Evolutionary conservation across 2,113 vertebrate genomes (phyloP).

Genomic region (Pygathrix nemaeus): DNA sequence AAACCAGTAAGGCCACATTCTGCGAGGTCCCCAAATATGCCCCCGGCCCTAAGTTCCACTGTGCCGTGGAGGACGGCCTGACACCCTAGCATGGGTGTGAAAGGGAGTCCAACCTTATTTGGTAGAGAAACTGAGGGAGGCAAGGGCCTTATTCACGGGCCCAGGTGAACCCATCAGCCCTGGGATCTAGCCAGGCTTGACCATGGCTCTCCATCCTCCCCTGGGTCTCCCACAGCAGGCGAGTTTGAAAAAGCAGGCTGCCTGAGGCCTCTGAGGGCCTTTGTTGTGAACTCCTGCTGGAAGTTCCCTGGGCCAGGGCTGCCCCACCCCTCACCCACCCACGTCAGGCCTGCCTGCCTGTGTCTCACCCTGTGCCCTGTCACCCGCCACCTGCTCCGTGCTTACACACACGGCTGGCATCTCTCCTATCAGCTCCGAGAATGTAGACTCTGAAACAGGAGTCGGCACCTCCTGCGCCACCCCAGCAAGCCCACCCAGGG

Average conservation of each 20-base stretch:
- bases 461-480: background rate
- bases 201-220: background rate
- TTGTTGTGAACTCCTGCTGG: background rate
- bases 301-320: background rate
- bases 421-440: background rate
- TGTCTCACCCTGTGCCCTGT: background rate
- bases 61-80: background rate
- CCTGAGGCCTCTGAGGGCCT: background rate
- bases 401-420: background rate
- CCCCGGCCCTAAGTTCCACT: background rate
- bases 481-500: background rate
- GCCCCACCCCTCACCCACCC: background rate
- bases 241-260: background rate
- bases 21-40: background rate
- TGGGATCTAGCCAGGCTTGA: background rate
- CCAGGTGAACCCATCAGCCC: rapidly evolving
- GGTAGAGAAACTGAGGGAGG: background rate
- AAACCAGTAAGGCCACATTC: background rate
- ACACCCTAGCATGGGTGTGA: background rate
- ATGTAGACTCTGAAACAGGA: background rate
- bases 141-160: background rate
- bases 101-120: background rate
- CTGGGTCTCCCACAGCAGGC: background rate
- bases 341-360: background rate
- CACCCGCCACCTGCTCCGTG: background rate